phyloP scores from a whole-genome alignment of 2,888 invertebrate species.

The Agrochola lychnidis region DNA sequence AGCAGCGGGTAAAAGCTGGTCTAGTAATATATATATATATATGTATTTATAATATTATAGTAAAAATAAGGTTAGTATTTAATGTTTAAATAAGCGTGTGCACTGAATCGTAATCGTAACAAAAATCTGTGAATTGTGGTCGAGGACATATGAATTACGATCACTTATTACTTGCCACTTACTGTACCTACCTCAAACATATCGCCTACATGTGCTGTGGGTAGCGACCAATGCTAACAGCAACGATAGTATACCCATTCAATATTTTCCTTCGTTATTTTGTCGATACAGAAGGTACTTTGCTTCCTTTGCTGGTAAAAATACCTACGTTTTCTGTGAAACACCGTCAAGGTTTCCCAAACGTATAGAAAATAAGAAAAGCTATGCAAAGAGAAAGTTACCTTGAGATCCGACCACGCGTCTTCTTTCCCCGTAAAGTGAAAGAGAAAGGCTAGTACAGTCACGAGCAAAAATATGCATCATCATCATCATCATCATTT shows the following conservation, averaged over 20 bases:
- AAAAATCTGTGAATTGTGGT: slow-evolving; percentile 53
- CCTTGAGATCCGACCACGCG: slow-evolving; percentile 51
- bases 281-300: slow-evolving; percentile 5
- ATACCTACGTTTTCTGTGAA: slow-evolving; percentile 34
- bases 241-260: slow-evolving; percentile 6
- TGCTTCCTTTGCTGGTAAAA: slow-evolving; percentile 22
- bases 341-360: slow-evolving; percentile 21
- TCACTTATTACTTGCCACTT: slow-evolving; percentile 54
- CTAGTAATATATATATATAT: not conserved
- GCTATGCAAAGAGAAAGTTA: slow-evolving; percentile 50
- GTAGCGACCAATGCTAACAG: not conserved
- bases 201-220: slow-evolving; percentile 9
- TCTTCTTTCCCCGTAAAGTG: slow-evolving; percentile 33
- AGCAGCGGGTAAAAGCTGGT: too few species aligned
- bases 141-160: slow-evolving; percentile 59
- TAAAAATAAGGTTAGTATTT: not conserved
- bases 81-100: slow-evolving; percentile 16
- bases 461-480: too few species aligned
- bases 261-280: slow-evolving; percentile 14
- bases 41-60: not conserved
- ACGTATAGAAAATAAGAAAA: slow-evolving; percentile 53
- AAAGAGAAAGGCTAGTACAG: slow-evolving; percentile 42
- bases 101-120: slow-evolving; percentile 45
- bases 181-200: slow-evolving; percentile 18
- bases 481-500: too few species aligned